phyloP scores from a whole-genome alignment of 2,113 vertebrate genomes.

The Ochotona princeps region DNA sequence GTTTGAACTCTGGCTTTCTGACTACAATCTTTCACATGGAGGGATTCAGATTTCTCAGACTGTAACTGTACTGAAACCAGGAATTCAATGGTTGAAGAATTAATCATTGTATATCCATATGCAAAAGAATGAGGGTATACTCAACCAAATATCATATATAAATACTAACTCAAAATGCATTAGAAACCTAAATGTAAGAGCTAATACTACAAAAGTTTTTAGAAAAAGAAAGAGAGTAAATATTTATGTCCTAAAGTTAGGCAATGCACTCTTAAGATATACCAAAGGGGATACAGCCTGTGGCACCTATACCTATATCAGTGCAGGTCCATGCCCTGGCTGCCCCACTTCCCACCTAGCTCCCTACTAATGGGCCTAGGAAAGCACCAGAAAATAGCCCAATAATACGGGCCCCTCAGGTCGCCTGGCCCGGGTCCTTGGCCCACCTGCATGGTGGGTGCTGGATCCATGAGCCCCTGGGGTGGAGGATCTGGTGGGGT shows the following conservation, averaged over 20 bases:
- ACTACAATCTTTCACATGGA: not conserved
- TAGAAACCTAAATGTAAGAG: not conserved
- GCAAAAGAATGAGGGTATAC: not conserved
- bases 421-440: too few relatives aligned
- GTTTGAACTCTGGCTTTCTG: not conserved
- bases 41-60: not conserved
- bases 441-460: too few relatives aligned
- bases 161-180: conserved; percentile 42
- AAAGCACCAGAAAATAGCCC: too few relatives aligned
- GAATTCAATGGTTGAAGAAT: not conserved
- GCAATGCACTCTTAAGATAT: not conserved
- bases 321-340: too few relatives aligned
- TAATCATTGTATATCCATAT: not conserved
- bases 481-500: too few relatives aligned
- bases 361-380: too few relatives aligned
- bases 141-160: not conserved
- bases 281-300: too few relatives aligned
- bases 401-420: too few relatives aligned
- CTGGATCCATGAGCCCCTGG: too few relatives aligned
- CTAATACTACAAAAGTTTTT: not conserved
- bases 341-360: too few relatives aligned
- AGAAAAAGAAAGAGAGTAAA: not conserved
- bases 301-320: too few relatives aligned
- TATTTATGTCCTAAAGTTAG: not conserved
- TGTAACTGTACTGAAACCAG: not conserved